Conservation (phyloP, 2,113 vertebrate genomes). For the human (Homo sapiens) region DNA sequence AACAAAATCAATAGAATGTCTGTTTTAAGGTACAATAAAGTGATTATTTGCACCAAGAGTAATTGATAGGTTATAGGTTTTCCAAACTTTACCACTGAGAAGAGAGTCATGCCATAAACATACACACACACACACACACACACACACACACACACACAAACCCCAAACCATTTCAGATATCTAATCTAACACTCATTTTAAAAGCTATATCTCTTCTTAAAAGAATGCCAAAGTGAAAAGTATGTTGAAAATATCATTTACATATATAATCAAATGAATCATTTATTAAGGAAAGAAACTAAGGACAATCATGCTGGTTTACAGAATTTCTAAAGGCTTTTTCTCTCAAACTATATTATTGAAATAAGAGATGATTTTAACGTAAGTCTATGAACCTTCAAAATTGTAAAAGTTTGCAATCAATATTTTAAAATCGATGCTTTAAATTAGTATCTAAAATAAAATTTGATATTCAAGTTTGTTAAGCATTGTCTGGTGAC, state of each 20-base stretch:
- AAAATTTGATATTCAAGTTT: neutral
- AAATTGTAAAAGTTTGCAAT: neutral
- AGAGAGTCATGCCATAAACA: neutral
- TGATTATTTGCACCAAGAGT: neutral
- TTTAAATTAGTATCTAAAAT: neutral
- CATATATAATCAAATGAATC: neutral
- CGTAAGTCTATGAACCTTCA: neutral
- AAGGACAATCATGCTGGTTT: neutral
- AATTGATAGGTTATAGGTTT: neutral
- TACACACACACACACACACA: no score
- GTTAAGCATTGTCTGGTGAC: neutral
- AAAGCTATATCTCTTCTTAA: neutral
- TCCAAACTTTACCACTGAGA: neutral
- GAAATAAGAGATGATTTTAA: neutral
- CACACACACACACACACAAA: neutral
- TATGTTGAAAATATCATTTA: neutral
- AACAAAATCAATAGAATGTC: slow-evolving; percentile 71
- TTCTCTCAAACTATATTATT: neutral
- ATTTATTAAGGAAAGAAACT: neutral
- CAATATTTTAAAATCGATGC: no score
- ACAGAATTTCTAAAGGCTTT: neutral
- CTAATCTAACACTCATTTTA: neutral
- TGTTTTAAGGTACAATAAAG: slow-evolving; percentile 56
- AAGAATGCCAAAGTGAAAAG: neutral
- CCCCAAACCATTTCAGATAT: neutral